Percentiles rank a stretch among this genome's conserved stretches.
phyloP scores from a whole-genome alignment of 2,113 vertebrate species.

The Coracopsis vasa region DNA sequence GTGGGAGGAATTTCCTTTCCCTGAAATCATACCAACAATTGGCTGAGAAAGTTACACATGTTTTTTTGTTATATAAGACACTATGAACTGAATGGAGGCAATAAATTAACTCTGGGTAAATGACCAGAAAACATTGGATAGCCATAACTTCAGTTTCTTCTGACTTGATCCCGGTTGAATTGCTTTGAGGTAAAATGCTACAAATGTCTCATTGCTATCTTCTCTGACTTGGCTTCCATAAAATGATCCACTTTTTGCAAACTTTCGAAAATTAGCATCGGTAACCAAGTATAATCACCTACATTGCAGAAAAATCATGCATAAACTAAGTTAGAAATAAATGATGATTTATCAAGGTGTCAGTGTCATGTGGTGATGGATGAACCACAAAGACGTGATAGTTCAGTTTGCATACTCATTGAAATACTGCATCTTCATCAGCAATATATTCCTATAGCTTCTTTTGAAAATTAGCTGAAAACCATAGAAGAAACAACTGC shows the following conservation, averaged over 20 bases:
- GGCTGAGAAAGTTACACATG: background rate
- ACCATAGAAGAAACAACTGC: background rate
- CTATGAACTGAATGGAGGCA: background rate
- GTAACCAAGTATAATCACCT: background rate
- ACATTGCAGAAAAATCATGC: conserved; percentile 11
- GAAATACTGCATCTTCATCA: conserved; percentile 26
- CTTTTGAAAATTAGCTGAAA: background rate
- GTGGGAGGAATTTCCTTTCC: background rate
- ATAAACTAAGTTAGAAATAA: conserved; percentile 52
- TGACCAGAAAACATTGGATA: fast-evolving
- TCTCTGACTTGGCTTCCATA: background rate
- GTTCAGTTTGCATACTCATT: background rate
- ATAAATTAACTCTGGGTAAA: background rate
- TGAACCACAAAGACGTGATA: conserved; percentile 11
- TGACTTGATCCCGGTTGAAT: background rate
- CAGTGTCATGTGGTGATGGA: conserved; percentile 45
- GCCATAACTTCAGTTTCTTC: background rate
- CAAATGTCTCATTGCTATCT: background rate
- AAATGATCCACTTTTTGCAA: background rate
- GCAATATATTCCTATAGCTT: background rate
- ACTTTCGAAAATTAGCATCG: background rate
- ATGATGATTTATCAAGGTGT: conserved; percentile 63
- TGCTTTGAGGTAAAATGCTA: background rate
- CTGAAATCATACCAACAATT: background rate
- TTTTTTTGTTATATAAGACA: background rate